Conservation (phyloP, 2,797 vertebrate species). For the Phalanger gymnotis region DNA sequence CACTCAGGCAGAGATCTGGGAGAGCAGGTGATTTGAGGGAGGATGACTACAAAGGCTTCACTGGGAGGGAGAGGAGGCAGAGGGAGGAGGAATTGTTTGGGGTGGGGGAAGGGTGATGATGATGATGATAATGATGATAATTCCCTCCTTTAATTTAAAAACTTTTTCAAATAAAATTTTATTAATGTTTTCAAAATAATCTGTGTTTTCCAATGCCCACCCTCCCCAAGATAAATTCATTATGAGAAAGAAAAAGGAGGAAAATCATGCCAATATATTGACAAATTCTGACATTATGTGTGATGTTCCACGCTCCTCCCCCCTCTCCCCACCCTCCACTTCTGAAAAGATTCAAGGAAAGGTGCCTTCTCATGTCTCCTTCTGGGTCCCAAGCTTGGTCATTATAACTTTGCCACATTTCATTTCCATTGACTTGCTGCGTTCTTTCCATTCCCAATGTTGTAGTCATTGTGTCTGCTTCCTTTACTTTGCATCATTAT, state of each 20-base stretch:
- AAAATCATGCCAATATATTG: neutral
- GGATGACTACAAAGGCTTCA: neutral
- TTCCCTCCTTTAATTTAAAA: neutral
- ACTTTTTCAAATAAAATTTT: neutral
- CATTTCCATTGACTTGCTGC: neutral
- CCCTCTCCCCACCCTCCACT: neutral
- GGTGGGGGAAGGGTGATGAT: neutral
- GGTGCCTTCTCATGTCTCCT: neutral
- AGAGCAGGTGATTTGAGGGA: neutral
- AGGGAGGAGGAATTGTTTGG: neutral
- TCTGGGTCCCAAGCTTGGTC: neutral
- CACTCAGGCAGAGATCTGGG: neutral
- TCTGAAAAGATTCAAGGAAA: neutral
- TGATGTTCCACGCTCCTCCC: fast-evolving
- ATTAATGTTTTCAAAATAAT: neutral
- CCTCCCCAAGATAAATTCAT: neutral
- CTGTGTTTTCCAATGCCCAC: neutral
- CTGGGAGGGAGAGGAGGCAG: neutral
- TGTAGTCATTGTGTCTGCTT: neutral
- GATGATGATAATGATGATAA: neutral
- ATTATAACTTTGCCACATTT: neutral
- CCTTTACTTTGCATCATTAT: neutral
- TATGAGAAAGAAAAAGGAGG: neutral
- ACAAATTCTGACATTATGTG: neutral
- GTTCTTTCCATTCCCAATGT: neutral